phyloP scores from a whole-genome alignment of 2,113 vertebrate species.

The Aramus guarauna region DNA sequence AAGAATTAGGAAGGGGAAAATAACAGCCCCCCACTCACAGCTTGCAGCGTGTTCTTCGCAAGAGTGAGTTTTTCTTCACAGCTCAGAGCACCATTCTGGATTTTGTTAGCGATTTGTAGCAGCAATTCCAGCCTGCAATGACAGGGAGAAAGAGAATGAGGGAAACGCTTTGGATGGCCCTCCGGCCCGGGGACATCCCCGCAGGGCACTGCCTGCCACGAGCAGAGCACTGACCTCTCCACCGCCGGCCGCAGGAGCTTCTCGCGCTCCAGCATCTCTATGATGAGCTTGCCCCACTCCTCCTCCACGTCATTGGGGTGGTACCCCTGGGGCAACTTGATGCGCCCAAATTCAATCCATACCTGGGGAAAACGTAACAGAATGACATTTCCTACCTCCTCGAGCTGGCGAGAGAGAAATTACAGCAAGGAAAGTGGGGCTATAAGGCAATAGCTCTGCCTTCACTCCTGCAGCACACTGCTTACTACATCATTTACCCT shows the following conservation, averaged over 20 bases:
- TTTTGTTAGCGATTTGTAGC: slow-evolving; percentile 94
- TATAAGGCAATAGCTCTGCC: neutral
- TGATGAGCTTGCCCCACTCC: slow-evolving; percentile 97
- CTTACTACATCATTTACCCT: neutral
- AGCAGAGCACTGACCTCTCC: slow-evolving; percentile 79
- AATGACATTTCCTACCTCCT: neutral
- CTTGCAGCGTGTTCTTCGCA: slow-evolving; percentile 93
- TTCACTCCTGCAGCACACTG: fast-evolving
- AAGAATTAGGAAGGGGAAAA: neutral
- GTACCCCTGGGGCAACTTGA: slow-evolving; percentile 91
- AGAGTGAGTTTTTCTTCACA: slow-evolving; percentile 97
- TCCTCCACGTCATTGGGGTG: slow-evolving; percentile 97
- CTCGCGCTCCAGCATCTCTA: slow-evolving; percentile 96
- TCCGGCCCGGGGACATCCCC: neutral
- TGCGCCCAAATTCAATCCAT: slow-evolving; percentile 96
- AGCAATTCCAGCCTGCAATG: slow-evolving; percentile 86
- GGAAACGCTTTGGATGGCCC: neutral
- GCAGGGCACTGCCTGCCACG: fast-evolving
- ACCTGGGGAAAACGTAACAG: slow-evolving; percentile 67
- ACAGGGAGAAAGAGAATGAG: neutral
- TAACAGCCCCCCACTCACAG: slow-evolving; percentile 78
- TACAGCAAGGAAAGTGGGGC: neutral
- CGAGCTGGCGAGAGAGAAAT: neutral
- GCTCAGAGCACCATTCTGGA: slow-evolving; percentile 94
- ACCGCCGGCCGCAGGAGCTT: slow-evolving; percentile 92